A percentile compares a stretch with the other conserved stretches of the same genome.
phyloP scores from a whole-genome alignment of 2,113 vertebrate genomes.

The Planiliza haematocheilus region DNA sequence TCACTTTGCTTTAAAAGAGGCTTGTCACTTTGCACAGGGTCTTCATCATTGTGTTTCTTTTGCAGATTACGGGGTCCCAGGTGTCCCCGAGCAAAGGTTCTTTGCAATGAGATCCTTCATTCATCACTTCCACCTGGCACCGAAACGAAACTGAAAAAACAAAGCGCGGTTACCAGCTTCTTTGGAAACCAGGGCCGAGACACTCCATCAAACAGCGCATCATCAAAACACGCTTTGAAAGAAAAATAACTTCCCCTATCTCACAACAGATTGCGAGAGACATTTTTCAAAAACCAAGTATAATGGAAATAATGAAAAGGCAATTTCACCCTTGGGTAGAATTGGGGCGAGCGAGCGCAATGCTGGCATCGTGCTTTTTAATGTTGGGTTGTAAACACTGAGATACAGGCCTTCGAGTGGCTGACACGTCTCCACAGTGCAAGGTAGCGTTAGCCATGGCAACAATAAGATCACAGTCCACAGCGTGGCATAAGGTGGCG shows the following conservation, averaged over 20 bases:
- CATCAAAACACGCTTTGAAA: constrained; percentile 68
- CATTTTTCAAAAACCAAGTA: constrained; percentile 77
- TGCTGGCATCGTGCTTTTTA: constrained; percentile 48
- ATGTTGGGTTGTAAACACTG: constrained; percentile 70
- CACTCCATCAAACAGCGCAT: constrained; percentile 75
- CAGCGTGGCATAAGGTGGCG: constrained; percentile 17
- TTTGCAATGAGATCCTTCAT: constrained; percentile 48
- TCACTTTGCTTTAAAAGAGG: not conserved
- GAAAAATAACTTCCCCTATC: constrained; percentile 72
- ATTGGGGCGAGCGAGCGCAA: constrained; percentile 63
- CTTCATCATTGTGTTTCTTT: constrained; percentile 10
- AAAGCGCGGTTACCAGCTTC: constrained; percentile 33
- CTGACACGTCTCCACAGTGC: constrained; percentile 46
- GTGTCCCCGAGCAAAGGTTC: constrained; percentile 39
- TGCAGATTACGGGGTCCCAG: constrained; percentile 40
- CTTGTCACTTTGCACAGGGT: constrained; percentile 9
- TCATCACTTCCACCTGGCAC: constrained; percentile 50
- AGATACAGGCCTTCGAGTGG: constrained; percentile 45
- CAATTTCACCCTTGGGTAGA: constrained; percentile 84
- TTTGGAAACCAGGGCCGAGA: constrained; percentile 49
- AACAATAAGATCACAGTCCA: constrained; percentile 28
- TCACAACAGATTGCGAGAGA: constrained; percentile 64
- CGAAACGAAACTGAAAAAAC: constrained; percentile 54
- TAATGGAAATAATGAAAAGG: constrained; percentile 84
- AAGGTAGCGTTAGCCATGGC: constrained; percentile 17